Evolutionary conservation across 2,113 vertebrate species (phyloP).

Genomic region (Cyanocitta stelleri): DNA sequence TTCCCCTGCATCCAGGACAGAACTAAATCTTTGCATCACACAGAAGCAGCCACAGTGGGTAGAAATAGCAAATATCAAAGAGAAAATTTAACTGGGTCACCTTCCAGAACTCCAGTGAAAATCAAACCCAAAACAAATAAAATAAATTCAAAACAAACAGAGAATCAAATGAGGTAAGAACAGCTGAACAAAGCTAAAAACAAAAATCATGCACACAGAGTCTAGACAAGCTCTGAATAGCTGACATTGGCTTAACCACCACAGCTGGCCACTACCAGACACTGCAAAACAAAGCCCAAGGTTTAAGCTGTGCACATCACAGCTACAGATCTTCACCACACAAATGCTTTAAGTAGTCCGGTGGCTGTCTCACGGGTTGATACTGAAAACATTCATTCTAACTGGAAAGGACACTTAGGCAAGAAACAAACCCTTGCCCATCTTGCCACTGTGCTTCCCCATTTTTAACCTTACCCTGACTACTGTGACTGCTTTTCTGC

Average conservation of each 20-base stretch:
- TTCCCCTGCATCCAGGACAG: not conserved
- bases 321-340: not conserved
- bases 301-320: not conserved
- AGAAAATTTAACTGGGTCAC: not conserved
- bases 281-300: not conserved
- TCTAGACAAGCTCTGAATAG: not conserved
- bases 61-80: not conserved
- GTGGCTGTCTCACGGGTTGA: not conserved
- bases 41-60: not conserved
- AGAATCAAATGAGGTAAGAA: not conserved
- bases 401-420: not conserved
- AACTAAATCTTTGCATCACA: not conserved
- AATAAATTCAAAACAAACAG: not conserved
- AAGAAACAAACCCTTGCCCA: not conserved
- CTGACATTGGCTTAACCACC: not conserved
- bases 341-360: rapidly evolving
- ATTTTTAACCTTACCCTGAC: not conserved
- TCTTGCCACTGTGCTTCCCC: not conserved
- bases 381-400: not conserved
- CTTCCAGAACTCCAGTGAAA: not conserved
- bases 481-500: not conserved
- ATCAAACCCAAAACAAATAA: not conserved
- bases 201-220: not conserved
- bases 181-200: constrained; percentile 3
- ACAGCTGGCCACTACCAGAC: not conserved